Evolutionary conservation across 1,140 invertebrate genomes (phyloP).

Genomic region (Orchestia grillus): DNA sequence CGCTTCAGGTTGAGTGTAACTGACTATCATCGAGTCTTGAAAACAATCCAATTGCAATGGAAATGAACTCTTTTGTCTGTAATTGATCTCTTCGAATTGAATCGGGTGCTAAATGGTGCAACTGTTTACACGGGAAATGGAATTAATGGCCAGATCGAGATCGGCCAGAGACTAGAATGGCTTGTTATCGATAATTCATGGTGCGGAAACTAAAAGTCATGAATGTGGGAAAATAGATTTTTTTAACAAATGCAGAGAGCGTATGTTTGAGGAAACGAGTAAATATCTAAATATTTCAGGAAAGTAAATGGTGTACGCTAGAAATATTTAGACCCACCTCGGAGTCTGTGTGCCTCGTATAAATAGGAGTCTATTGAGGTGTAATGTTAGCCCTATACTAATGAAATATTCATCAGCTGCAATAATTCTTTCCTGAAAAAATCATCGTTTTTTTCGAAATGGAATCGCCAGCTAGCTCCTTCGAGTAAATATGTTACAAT

Average conservation of each 20-base stretch:
- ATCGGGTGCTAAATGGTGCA: constrained; percentile 28
- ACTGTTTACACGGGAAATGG: neutral
- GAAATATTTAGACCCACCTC: neutral
- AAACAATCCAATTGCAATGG: constrained; percentile 43
- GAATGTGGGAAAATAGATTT: neutral
- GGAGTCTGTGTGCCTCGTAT: neutral
- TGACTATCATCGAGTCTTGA: constrained; percentile 3
- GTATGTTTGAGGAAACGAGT: neutral
- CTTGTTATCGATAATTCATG: neutral
- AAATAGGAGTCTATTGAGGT: neutral
- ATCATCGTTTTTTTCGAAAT: neutral
- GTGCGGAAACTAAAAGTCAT: neutral
- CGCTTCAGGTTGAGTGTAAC: neutral
- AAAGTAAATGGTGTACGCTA: too few species aligned
- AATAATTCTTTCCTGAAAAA: neutral
- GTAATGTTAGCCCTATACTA: neutral
- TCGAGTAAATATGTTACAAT: too few species aligned
- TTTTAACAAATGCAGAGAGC: neutral
- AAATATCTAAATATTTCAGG: neutral
- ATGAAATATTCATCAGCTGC: too few species aligned
- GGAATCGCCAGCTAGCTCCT: neutral
- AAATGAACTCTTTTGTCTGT: neutral
- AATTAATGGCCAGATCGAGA: neutral
- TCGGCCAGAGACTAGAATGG: neutral
- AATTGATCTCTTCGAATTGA: constrained; percentile 26